Evolutionary conservation across 2,797 vertebrate species (phyloP).

Genomic region (Parauchenoglanis ngamensis): DNA sequence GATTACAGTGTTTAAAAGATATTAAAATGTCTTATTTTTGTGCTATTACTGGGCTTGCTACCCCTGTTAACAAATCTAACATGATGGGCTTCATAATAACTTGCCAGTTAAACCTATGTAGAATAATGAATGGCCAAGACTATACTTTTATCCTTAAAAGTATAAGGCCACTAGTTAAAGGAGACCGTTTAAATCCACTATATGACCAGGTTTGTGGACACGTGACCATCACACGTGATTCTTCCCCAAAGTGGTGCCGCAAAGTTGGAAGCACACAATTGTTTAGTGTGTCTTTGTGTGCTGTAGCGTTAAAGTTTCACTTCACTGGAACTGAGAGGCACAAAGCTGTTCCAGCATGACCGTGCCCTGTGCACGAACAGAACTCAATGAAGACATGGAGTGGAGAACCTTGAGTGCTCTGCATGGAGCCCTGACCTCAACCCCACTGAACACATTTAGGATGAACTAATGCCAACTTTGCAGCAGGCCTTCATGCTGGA

Average conservation of each 20-base stretch:
- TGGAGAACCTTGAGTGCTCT: not conserved
- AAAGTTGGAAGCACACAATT: no score
- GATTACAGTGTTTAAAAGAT: not conserved
- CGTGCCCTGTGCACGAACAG: not conserved
- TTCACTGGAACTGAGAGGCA: not conserved
- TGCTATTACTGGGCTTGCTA: not conserved
- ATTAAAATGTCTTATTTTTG: not conserved
- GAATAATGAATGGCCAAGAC: not conserved
- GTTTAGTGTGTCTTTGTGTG: not conserved
- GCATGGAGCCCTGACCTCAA: no score
- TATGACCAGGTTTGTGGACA: no score
- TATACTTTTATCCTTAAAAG: not conserved
- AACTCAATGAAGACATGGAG: no score
- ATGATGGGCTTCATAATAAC: not conserved
- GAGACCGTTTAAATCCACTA: no score
- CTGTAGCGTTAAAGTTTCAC: not conserved
- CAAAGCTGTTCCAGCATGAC: not conserved
- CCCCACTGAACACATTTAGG: not conserved
- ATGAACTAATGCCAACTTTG: not conserved
- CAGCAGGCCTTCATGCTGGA: no score
- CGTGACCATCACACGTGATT: no score
- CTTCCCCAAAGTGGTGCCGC: no score
- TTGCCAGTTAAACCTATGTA: no score
- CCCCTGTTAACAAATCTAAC: not conserved
- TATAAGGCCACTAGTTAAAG: not conserved